These are phyloP conservation scores for Calliopsis andreniformis DNA, from an alignment of 1,140 invertebrate species.

Conservation along the genomic window DNA sequence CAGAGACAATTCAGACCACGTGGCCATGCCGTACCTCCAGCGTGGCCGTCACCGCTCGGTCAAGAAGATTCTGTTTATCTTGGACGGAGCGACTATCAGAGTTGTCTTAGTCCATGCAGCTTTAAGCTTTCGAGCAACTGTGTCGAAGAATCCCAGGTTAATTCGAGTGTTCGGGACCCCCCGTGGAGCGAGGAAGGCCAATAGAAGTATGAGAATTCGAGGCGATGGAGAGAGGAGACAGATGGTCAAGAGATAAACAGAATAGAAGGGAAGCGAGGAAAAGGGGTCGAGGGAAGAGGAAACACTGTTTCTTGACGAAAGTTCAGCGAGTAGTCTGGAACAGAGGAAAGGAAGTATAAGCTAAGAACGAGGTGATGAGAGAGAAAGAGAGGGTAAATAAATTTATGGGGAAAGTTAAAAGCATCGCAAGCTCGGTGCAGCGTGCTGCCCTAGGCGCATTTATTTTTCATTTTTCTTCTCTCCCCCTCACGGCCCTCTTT, in stretches of 20 bases:
- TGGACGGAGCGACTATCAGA: not conserved
- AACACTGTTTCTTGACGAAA: slow-evolving; percentile 72
- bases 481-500: slow-evolving; percentile 18
- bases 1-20: not conserved
- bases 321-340: slow-evolving; percentile 69
- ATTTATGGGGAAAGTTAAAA: slow-evolving; percentile 79
- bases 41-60: not conserved
- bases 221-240: slow-evolving; percentile 29
- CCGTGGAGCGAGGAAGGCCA: not conserved
- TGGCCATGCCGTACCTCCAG: not conserved
- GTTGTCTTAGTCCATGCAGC: not conserved
- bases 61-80: slow-evolving; percentile 50
- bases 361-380: not conserved
- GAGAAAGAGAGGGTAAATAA: slow-evolving; percentile 65
- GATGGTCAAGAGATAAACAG: slow-evolving; percentile 48
- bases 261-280: slow-evolving; percentile 18
- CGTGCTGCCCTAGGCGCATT: slow-evolving; percentile 64
- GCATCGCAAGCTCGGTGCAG: slow-evolving; percentile 70
- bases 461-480: slow-evolving; percentile 69
- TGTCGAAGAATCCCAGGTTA: slow-evolving; percentile 13
- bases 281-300: slow-evolving; percentile 5
- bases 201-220: slow-evolving; percentile 19
- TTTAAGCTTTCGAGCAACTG: not conserved
- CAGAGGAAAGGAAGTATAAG: not conserved
- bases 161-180: slow-evolving; percentile 5